These are phyloP conservation scores for Luffia ferchaultella DNA, from an alignment of 2,888 invertebrate species.

Conservation along the genomic window DNA sequence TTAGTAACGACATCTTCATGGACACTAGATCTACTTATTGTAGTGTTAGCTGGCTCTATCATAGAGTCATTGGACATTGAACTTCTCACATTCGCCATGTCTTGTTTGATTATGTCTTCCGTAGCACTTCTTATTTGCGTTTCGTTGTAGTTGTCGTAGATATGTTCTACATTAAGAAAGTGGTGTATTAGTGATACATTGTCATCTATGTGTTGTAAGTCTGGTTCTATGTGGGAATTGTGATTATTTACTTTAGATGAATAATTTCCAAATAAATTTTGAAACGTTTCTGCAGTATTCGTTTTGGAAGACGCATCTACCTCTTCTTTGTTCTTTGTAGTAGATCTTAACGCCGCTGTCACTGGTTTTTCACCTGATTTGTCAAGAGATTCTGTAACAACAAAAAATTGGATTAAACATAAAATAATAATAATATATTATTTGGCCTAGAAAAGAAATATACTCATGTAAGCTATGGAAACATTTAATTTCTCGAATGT, in stretches of 20 bases:
- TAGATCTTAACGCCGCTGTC: constrained; percentile 43
- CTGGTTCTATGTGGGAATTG: constrained; percentile 12
- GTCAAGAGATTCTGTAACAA: constrained; percentile 58
- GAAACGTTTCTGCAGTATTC: constrained; percentile 32
- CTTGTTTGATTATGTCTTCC: constrained; percentile 26
- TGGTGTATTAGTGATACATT: constrained; percentile 38
- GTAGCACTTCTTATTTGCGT: constrained; percentile 31
- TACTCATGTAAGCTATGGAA: too few species aligned
- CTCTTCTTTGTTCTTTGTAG: constrained; percentile 39
- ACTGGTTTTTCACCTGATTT: constrained; percentile 56
- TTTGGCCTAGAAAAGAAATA: too few species aligned
- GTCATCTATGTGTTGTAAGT: constrained; percentile 24
- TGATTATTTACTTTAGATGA: constrained; percentile 17
- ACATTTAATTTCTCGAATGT: too few species aligned
- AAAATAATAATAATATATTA: too few species aligned
- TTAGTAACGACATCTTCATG: constrained; percentile 83
- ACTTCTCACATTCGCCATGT: constrained; percentile 21
- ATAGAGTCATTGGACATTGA: constrained; percentile 25
- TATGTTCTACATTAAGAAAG: constrained; percentile 50
- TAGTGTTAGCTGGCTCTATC: constrained; percentile 30
- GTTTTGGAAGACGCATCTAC: constrained; percentile 26
- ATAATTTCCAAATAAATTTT: constrained; percentile 46
- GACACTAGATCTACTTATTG: constrained; percentile 28
- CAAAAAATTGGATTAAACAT: not conserved
- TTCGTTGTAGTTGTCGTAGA: constrained; percentile 36